A percentile compares a stretch with the other conserved stretches of the same genome.
Conservation (phyloP, 2,888 invertebrate genomes). For the Syritta pipiens region DNA sequence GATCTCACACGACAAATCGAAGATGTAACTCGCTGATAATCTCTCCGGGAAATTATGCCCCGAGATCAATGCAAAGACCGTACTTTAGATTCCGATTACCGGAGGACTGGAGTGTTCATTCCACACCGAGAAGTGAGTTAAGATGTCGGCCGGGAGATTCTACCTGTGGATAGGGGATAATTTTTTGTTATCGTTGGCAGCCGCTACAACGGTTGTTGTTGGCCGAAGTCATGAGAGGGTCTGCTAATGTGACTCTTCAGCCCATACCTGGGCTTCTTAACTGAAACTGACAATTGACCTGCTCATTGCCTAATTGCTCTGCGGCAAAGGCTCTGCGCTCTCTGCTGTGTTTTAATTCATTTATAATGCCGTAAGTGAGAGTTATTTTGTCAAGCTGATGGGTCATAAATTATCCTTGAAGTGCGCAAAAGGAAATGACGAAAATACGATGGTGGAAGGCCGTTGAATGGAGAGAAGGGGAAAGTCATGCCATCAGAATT, state of each 20-base stretch:
- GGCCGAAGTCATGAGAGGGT: conserved; percentile 23
- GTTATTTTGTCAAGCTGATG: conserved; percentile 47
- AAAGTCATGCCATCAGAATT: too few species aligned
- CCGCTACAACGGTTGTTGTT: conserved; percentile 11
- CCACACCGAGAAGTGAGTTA: conserved; percentile 27
- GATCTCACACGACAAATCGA: conserved; percentile 58
- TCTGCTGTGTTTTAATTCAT: conserved; percentile 24
- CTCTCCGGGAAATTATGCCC: too few species aligned
- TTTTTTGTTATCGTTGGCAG: conserved; percentile 33
- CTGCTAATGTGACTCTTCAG: conserved; percentile 41
- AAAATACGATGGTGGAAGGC: background rate
- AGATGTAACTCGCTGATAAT: conserved; percentile 61
- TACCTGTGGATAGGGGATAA: conserved; percentile 43
- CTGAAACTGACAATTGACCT: conserved; percentile 27
- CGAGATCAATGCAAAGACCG: too few species aligned
- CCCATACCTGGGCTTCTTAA: conserved; percentile 13
- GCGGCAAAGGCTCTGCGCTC: conserved; percentile 10
- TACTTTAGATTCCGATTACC: too few species aligned
- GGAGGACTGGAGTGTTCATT: too few species aligned
- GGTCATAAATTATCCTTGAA: conserved; percentile 17
- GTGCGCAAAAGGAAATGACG: background rate
- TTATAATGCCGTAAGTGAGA: conserved; percentile 27
- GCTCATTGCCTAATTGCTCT: conserved; percentile 41
- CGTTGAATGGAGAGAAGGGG: background rate
- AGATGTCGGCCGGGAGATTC: conserved; percentile 20